Evolutionary conservation across 2,113 vertebrate genomes (phyloP), one percentile per base, ranked within the genome.

Genomic region (Prunella fulvescens): DNA sequence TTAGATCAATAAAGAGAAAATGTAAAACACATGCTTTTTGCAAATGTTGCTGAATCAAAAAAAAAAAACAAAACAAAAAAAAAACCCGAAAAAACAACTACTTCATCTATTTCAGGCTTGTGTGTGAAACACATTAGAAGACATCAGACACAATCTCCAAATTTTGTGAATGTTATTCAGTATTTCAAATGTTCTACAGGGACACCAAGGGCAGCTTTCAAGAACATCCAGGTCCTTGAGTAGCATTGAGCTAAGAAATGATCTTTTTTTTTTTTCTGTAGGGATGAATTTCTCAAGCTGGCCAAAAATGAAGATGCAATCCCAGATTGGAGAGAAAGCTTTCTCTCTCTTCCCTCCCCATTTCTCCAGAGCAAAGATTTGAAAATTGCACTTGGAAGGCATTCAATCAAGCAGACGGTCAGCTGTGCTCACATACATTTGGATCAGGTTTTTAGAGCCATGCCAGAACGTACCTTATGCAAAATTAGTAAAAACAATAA

Each of bases 371-470:
- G 96, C 64, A 88, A 96, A 91, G 92, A 87, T 79, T 88, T 88
- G 69, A 95, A 97, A 90, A 96, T 92, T 97, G 82, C 86, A 92
- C 78, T 96, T 96, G 96, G 96, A 97, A 98, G 71, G 48, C 71
- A 87, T 96, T 94, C 96, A 95, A 53, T 90, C 69, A 85, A 93
- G 86, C 87, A 82, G 97, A 97, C 51, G 44, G 84, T 97, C 97
- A 98, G 96, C 92, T 96, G 80, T 76, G 90, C 88, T 96, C 93
- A 80, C 40, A 19, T 26, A 77, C 77, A 22, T 88, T 97, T 97
- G 97, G 96, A 96, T 95, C 90, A 96, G 90, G 56, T 85, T 93
- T 97, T 95, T n/a, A 86, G 84, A 95, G 73, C 23, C 11, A 33
- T 88, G 84, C 94, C 94, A 96, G 92, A 96, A 74, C 6, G 39